Base-by-base conservation (phyloP, 1,140 invertebrate species). In the Andrena cerasifolii region DNA sequence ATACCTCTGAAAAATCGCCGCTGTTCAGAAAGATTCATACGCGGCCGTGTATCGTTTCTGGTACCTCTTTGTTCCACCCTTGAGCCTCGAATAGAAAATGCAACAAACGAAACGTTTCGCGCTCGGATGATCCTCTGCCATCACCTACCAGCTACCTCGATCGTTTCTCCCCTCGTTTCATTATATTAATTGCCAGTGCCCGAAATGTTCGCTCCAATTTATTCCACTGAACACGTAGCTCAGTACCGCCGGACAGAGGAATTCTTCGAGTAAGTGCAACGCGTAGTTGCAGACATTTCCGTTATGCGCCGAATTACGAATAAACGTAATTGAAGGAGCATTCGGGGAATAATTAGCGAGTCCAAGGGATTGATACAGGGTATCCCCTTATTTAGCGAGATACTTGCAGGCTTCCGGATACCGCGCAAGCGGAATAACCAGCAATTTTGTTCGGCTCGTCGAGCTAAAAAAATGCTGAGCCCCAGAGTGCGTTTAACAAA, bases 1-100 rank as follows among this genome's bases (percentile, higher is more conserved):
- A 77, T 83, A 80, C 79, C 80, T 63, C 74, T 84, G 83, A 84
- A 84, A 84, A 83, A 77, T 74, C 49, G 71, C 71, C 28, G 54
- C 56, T 79, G 65, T 62, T 72, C 71, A 54, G 56, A 78, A 80
- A 83, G 83, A 84, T 84, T 84, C 78, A 80, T 83, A 47, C 53
- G 58, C 65, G 63, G 63, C 40, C 58, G 47, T 16, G 62, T 40
- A 76, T 80, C 74, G 54, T 79, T 72, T 53, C 49, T 74, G 61
- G n/a, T 51, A 76, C 54, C 81, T 80, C 72, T 71, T 80, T 83
- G 71, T 61, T 18, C 40, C 33, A 8, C 26, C 2, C 3, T 24
- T 18, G 12, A n/a, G 36, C 18, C 28, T n/a, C 31, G 21, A 36
- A 53, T 47, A 26, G 40, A 71, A 58, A 71, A 43, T 26, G 18